These are phyloP conservation scores for Kryptopterus vitreolus DNA, from an alignment of 2,797 vertebrate genomes.

Conservation along the genomic window DNA sequence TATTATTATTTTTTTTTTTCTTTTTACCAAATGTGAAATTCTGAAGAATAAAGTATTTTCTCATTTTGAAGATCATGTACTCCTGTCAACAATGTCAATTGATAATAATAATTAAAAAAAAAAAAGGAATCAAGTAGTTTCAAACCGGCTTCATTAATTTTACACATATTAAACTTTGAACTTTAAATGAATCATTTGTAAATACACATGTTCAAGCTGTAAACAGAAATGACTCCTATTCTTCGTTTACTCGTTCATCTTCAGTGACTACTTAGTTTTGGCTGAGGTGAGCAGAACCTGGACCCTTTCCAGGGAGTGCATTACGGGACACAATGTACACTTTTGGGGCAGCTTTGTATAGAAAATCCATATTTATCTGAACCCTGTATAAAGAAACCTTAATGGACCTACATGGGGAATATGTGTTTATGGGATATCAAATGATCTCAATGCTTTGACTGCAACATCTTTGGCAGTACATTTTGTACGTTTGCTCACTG, in stretches of 20 bases:
- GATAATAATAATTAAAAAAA: slow-evolving; percentile 43
- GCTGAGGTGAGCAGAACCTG: neutral
- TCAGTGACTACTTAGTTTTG: neutral
- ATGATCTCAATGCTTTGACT: too few relatives aligned
- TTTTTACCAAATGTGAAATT: slow-evolving; percentile 62
- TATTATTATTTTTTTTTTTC: too few relatives aligned
- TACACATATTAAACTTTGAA: neutral
- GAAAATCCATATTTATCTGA: neutral
- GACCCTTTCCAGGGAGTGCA: neutral
- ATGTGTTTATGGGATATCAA: neutral
- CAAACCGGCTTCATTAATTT: neutral
- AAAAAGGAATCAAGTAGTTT: slow-evolving; percentile 58
- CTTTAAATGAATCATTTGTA: neutral
- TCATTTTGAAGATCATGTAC: slow-evolving; percentile 59
- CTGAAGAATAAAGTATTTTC: slow-evolving; percentile 68
- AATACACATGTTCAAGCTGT: neutral
- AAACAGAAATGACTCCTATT: neutral
- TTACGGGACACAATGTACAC: neutral
- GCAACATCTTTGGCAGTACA: too few relatives aligned
- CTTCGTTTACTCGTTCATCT: neutral
- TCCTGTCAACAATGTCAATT: slow-evolving; percentile 63
- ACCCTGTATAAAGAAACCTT: neutral
- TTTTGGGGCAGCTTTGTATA: neutral
- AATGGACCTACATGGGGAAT: neutral
- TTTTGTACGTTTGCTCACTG: too few relatives aligned